phyloP scores from a whole-genome alignment of 2,888 invertebrate genomes.

The Terebella lapidaria region DNA sequence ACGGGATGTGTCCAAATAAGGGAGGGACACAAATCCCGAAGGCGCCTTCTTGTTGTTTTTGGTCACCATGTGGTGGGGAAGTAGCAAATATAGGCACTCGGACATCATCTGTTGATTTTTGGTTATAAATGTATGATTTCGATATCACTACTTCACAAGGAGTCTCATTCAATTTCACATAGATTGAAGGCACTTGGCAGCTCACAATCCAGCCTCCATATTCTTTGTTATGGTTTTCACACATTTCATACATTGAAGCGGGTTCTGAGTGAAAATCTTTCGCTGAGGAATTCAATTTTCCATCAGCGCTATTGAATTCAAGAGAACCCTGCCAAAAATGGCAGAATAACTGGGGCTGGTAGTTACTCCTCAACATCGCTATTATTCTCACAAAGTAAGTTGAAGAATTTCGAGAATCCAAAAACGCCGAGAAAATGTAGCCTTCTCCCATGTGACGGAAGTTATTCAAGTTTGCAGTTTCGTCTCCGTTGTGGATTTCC shows the following conservation, averaged over 20 bases:
- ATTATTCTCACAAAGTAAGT: too few species aligned
- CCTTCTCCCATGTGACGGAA: neutral
- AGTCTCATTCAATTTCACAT: neutral
- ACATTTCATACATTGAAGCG: slow-evolving; percentile 39
- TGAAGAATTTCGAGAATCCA: too few species aligned
- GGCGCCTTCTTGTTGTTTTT: neutral
- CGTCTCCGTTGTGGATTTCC: too few species aligned
- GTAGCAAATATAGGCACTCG: neutral
- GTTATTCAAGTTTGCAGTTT: too few species aligned
- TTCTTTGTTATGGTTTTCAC: slow-evolving; percentile 47
- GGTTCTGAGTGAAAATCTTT: neutral
- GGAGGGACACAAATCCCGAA: slow-evolving; percentile 47
- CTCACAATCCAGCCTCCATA: slow-evolving; percentile 47
- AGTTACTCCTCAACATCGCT: slow-evolving; percentile 11
- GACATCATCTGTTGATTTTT: neutral
- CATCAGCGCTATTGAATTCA: neutral
- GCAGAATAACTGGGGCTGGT: slow-evolving; percentile 15
- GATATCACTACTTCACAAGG: slow-evolving; percentile 8
- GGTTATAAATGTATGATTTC: neutral
- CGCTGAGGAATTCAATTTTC: too few species aligned
- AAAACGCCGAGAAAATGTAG: neutral
- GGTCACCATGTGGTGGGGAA: neutral
- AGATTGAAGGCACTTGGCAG: slow-evolving; percentile 27
- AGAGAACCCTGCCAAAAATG: slow-evolving; percentile 9
- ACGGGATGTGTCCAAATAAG: slow-evolving; percentile 38